Percentiles rank a stretch among this genome's conserved stretches.
These are phyloP conservation scores for Tenthredo distinguenda DNA, from an alignment of 2,888 invertebrate genomes.

Conservation along the genomic window DNA sequence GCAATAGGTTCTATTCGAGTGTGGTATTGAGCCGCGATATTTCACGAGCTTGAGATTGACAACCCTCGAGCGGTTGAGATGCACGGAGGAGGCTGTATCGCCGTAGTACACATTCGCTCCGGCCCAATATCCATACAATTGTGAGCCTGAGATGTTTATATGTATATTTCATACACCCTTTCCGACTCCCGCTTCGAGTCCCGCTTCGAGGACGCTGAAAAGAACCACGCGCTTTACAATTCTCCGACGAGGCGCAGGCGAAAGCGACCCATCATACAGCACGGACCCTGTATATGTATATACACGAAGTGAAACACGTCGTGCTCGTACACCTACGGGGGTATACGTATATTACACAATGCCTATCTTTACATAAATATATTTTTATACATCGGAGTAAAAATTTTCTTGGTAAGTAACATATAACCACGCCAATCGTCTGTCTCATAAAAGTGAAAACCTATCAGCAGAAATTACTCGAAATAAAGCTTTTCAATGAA, in stretches of 20 bases:
- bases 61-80: constrained; percentile 48
- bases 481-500: neutral
- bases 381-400: neutral
- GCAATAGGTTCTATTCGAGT: constrained; percentile 44
- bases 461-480: neutral
- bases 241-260: constrained; percentile 50
- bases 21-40: constrained; percentile 51
- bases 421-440: neutral
- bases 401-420: neutral
- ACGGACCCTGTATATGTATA: neutral
- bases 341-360: constrained; percentile 9
- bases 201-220: constrained; percentile 41
- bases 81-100: constrained; percentile 49
- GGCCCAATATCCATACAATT: constrained; percentile 54
- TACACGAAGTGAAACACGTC: constrained; percentile 13
- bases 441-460: neutral
- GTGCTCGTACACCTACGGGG: neutral
- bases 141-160: constrained; percentile 54
- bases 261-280: constrained; percentile 42
- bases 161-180: constrained; percentile 53
- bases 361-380: constrained; percentile 9
- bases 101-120: constrained; percentile 48
- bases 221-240: constrained; percentile 49
- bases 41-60: constrained; percentile 50
- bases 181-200: constrained; percentile 31